Evolutionary conservation across 2,797 vertebrate species (phyloP), one percentile per base, ranked within the genome.

Genomic region (Manis pentadactyla): DNA sequence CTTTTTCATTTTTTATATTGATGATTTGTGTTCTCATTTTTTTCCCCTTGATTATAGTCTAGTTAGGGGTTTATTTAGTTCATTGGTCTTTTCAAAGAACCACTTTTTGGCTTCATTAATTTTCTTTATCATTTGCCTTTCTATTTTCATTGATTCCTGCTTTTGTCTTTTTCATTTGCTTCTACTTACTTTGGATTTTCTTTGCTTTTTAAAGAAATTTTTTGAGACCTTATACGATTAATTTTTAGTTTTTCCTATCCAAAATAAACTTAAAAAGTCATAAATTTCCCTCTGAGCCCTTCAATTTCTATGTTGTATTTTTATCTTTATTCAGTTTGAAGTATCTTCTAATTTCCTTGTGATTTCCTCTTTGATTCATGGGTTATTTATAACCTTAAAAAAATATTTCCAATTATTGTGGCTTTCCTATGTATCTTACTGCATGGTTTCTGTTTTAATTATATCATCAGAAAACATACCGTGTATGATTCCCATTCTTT

Each of bases 401-500:
- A 27, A 61, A 9, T 46, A 46, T 86, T 88, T 94, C 5, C 19
- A 19, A 19, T 37, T 89, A 74, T 42, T 87, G 27, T 34, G 29
- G 14, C 64, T 39, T 63, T 55, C 73, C 7, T 66, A 66, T 39
- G 31, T 93, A n/a, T 55, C 42, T 89, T 85, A 71, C 31, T 75
- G 64, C 46, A 79, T 93, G 55, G 84, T 74, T 89, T 85, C 73
- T 73, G 59, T 25, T 88, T 73, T 61, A 89, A 74, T 91, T 57
- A 25, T 92, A 49, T 49, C 17, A 34, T 66, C 81, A 73, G 23
- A 75, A 13, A 53, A 51, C 27, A 63, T 49, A 82, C 31, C 75
- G 14, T 39, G 5, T 34, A 25, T 39, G 39, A 59, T 82, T 66
- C 37, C 31, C n/a, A 2, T 57, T 25, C 39, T 94, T 81, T 53